A percentile compares a stretch with the other conserved stretches of the same genome.
Evolutionary conservation across 1,140 invertebrate genomes (phyloP).

Genomic region (Papilio machaon): DNA sequence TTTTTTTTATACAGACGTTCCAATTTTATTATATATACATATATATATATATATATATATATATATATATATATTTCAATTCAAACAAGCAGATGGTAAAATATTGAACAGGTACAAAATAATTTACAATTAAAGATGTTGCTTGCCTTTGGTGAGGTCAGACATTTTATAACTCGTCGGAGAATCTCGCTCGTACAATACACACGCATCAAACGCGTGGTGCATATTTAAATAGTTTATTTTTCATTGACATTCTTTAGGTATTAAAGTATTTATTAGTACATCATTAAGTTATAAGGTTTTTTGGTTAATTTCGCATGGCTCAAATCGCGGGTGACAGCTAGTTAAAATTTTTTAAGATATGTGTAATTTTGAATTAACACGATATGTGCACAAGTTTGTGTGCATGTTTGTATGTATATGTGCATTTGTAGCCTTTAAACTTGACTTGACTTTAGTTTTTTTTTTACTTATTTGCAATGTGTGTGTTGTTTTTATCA

Average conservation of each 20-base stretch:
- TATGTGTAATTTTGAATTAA: too few relatives aligned
- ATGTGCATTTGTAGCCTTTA: too few relatives aligned
- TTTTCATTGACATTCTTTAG: conserved; percentile 16
- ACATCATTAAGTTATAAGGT: background rate
- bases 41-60: too few relatives aligned
- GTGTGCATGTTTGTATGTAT: too few relatives aligned
- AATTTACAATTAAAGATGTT: conserved; percentile 22
- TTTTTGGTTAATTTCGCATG: too few relatives aligned
- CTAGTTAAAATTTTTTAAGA: too few relatives aligned
- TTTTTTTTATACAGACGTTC: too few relatives aligned
- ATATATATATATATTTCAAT: background rate
- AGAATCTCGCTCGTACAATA: background rate
- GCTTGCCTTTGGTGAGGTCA: conserved; percentile 25
- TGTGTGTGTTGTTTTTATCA: background rate
- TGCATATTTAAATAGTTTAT: conserved; percentile 19
- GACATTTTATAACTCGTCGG: conserved; percentile 16
- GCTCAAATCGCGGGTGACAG: too few relatives aligned
- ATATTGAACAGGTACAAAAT: conserved; percentile 19
- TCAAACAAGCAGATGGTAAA: conserved; percentile 9
- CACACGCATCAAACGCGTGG: conserved; percentile 8
- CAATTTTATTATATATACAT: too few relatives aligned
- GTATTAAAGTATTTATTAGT: background rate
- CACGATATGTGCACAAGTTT: too few relatives aligned
- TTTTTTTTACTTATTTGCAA: background rate
- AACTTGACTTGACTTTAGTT: too few relatives aligned